phyloP scores from a whole-genome alignment of 2,113 vertebrate species.

The Varanus komodoensis region DNA sequence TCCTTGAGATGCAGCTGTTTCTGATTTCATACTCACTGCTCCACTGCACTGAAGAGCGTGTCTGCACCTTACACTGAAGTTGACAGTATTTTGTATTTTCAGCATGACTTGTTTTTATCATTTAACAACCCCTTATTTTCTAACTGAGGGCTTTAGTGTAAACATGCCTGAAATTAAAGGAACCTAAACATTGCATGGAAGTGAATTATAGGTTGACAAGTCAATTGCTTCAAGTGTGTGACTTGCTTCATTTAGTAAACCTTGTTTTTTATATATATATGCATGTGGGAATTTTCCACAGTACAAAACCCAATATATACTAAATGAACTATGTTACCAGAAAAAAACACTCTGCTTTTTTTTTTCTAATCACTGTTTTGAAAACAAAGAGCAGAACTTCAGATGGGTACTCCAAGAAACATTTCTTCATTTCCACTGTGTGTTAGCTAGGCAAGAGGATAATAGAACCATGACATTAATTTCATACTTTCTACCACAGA shows the following conservation, averaged over 20 bases:
- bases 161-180: constrained; percentile 47
- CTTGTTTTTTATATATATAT: neutral
- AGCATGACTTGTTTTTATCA: neutral
- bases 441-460: neutral
- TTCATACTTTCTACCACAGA: constrained; percentile 43
- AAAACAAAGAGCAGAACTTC: constrained; percentile 29
- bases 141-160: constrained; percentile 39
- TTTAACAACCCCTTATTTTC: constrained; percentile 39
- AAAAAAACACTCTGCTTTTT: neutral
- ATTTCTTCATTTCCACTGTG: constrained; percentile 35
- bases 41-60: neutral
- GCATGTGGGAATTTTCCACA: constrained; percentile 18
- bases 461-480: constrained; percentile 51
- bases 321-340: constrained; percentile 10
- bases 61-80: neutral
- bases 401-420: constrained; percentile 33
- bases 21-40: neutral
- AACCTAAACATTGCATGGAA: constrained; percentile 27
- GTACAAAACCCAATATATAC: constrained; percentile 17
- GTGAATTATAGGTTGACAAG: constrained; percentile 45
- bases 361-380: neutral
- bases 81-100: constrained; percentile 5
- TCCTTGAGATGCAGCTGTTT: neutral
- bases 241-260: constrained; percentile 22
- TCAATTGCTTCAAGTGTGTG: constrained; percentile 33